Evolutionary conservation across 1,140 invertebrate species (phyloP).

Genomic region (Parapsyche elsis): DNA sequence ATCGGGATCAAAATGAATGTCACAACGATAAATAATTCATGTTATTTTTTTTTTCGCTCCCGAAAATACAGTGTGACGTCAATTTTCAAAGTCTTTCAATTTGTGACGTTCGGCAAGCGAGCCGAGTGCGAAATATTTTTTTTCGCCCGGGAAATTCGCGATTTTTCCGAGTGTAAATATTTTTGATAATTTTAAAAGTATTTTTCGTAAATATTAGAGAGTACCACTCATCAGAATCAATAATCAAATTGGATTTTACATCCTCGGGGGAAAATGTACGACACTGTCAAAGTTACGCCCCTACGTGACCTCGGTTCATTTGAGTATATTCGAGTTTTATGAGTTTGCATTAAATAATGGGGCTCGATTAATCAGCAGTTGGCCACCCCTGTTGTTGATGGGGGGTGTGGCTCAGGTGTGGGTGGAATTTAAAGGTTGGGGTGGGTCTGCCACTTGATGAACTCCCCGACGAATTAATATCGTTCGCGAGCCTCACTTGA

Average conservation of each 20-base stretch:
- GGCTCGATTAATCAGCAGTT: constrained; percentile 31
- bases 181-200: too few relatives aligned
- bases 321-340: too few relatives aligned
- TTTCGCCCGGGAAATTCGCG: too few relatives aligned
- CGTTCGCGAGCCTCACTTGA: not conserved
- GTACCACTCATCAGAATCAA: too few relatives aligned
- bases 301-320: too few relatives aligned
- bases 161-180: too few relatives aligned
- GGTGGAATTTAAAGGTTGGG: constrained; percentile 15
- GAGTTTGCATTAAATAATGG: constrained; percentile 37
- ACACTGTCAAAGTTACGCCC: too few relatives aligned
- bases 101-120: not conserved
- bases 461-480: constrained; percentile 37
- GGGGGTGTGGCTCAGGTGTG: not conserved
- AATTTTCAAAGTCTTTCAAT: not conserved
- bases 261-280: too few relatives aligned
- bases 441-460: constrained; percentile 37
- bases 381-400: not conserved
- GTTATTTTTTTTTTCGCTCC: not conserved
- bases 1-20: not conserved
- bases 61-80: not conserved
- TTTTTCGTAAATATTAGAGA: too few relatives aligned
- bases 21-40: not conserved
- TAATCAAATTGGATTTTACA: too few relatives aligned
- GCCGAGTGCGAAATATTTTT: not conserved